A percentile compares a stretch with the other conserved stretches of the same genome.
phyloP scores from a whole-genome alignment of 2,113 vertebrate genomes.

The Alouatta palliata region DNA sequence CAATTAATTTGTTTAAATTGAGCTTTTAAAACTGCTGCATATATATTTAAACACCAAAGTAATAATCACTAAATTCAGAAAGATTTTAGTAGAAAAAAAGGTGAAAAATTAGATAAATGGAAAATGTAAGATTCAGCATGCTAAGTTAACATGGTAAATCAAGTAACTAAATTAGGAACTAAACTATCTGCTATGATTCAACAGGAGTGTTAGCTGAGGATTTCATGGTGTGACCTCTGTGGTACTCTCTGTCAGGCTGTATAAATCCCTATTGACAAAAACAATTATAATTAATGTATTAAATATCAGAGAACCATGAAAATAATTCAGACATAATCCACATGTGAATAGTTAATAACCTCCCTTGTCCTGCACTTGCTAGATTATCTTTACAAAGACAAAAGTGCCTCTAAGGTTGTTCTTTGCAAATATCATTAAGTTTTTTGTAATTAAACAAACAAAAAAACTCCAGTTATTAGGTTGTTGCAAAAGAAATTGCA shows the following conservation, averaged over 20 bases:
- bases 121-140: neutral
- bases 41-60: neutral
- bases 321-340: neutral
- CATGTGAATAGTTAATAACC: neutral
- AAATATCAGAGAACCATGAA: neutral
- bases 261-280: neutral
- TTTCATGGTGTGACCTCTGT: neutral
- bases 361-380: neutral
- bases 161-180: neutral
- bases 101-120: neutral
- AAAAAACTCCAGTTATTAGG: neutral
- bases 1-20: neutral
- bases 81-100: neutral
- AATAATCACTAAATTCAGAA: neutral
- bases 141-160: neutral
- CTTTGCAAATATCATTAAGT: neutral
- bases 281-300: neutral
- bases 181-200: neutral
- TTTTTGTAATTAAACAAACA: neutral
- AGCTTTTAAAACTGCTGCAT: neutral
- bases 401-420: neutral
- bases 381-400: neutral
- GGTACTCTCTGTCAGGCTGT: neutral
- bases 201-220: neutral
- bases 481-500: too few relatives aligned